phyloP scores from a whole-genome alignment of 2,888 invertebrate species.

The Oligia strigilis region DNA sequence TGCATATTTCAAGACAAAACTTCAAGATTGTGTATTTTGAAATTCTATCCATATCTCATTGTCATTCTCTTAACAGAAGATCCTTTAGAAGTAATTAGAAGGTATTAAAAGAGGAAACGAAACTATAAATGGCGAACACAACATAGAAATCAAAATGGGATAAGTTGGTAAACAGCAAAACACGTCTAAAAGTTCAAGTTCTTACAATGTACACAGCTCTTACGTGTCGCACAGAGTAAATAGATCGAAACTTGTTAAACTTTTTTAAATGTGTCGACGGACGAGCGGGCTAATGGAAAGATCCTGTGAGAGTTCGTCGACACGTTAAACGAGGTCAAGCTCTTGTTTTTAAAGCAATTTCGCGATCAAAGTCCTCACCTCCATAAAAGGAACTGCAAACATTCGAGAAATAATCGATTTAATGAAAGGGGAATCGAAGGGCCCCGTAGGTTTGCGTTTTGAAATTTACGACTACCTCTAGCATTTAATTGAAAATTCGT shows the following conservation, averaged over 20 bases:
- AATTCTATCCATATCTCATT: neutral
- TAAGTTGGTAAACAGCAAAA: conserved; percentile 6
- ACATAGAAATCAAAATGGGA: neutral
- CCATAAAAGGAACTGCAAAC: conserved; percentile 84
- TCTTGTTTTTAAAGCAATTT: conserved; percentile 85
- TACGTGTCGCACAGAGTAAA: conserved; percentile 43
- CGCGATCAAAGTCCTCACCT: conserved; percentile 83
- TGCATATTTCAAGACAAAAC: neutral
- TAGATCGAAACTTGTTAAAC: conserved; percentile 57
- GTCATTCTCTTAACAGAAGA: neutral
- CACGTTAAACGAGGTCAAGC: conserved; percentile 74
- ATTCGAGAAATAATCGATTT: conserved; percentile 85
- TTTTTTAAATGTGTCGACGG: conserved; percentile 62
- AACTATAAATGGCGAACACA: neutral
- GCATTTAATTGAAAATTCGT: conserved; percentile 87
- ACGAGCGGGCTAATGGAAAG: conserved; percentile 57
- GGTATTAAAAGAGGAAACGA: neutral
- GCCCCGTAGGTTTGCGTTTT: conserved; percentile 83
- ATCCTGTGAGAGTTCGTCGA: conserved; percentile 65
- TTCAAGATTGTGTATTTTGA: neutral
- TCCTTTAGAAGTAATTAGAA: neutral
- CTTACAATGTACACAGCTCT: conserved; percentile 15
- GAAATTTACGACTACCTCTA: conserved; percentile 86
- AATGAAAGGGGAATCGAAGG: conserved; percentile 87
- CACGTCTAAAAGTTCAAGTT: conserved; percentile 14